Conservation (phyloP, 2,797 vertebrate species). For the Leptoclinus maculatus region DNA sequence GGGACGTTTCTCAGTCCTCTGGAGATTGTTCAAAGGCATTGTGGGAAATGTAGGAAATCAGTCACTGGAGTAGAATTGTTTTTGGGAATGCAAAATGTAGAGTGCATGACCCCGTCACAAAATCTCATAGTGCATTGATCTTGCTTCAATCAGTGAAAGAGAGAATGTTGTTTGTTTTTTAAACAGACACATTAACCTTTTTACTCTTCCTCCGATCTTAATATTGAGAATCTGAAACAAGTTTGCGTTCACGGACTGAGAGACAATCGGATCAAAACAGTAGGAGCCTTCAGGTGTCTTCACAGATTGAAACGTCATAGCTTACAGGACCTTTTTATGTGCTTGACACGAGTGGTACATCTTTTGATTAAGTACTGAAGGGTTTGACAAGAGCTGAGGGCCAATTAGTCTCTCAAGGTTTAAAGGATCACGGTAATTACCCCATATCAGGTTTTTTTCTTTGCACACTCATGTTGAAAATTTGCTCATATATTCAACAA, state of each 20-base stretch:
- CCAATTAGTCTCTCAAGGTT: conserved; percentile 28
- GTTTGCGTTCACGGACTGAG: neutral
- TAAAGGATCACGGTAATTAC: conserved; percentile 37
- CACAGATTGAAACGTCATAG: neutral
- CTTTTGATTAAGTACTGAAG: conserved; percentile 29
- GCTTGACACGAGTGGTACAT: conserved; percentile 13
- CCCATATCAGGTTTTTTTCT: neutral
- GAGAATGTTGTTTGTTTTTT: neutral
- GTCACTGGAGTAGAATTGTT: neutral
- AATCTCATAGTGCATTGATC: neutral
- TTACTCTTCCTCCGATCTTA: neutral
- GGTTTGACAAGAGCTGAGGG: conserved; percentile 23
- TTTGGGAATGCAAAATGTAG: neutral
- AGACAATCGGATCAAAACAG: neutral
- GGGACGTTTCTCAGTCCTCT: neutral
- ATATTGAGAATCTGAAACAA: neutral
- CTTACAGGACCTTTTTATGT: neutral
- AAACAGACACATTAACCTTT: neutral
- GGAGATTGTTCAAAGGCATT: conserved; percentile 8
- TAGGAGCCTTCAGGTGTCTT: neutral
- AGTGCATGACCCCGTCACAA: neutral
- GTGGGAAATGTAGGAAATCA: conserved; percentile 1
- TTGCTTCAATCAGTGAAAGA: neutral
- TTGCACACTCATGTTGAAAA: conserved; percentile 29
- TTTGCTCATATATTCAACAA: conserved; percentile 13